Base-by-base conservation (phyloP, 2,113 vertebrate genomes). In the Antigone vipio region DNA sequence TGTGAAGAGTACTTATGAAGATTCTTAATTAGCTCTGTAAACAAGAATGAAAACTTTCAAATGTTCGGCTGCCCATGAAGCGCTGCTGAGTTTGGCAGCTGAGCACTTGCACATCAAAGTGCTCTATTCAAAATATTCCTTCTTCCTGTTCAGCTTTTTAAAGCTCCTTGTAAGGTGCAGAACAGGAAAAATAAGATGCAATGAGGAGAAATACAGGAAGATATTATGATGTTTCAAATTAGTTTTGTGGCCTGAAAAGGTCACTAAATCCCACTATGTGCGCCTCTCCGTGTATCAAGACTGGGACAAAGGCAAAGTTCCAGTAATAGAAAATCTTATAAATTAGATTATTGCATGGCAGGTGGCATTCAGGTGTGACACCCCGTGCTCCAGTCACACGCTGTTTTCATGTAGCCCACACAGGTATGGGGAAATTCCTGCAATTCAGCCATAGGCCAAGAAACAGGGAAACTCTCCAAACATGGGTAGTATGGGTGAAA, bases 21-120 rank as follows among this genome's bases (percentile, higher is more conserved):
- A 91, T 67, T 80, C 80, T 84, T 95, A 81, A 95, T 85, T 89
- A 92, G 89, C 38, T 94, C 68, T 95, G 92, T 93, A 93, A 95
- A 89, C 60, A 95, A 91, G 88, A 94, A 75, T 8, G 42, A 80
- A 84, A 88, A 75, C 86, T 88, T 89, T 64, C 50, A 90, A 95
- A 76, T 29, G 63, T 74, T 91, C 2, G 6, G 34, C 35, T 75
- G 80, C 42, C 55, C 71, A 76, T 55, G 58, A 95, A 89, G 30
- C 0, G 5, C 78, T 77, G 38, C 67, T 24, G 74, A 88, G 71
- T 90, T 83, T 83, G 85, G 90, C 88, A 94, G 75, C 66, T 67
- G 59, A 96, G 75, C 55, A 40, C 67, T 76, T 30, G 76, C 72
- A 81, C 64, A 80, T 52, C 62, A 74, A 93, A 94, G 35, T 23